A percentile compares a stretch with the other conserved stretches of the same genome.
Evolutionary conservation across 2,113 vertebrate species (phyloP).

Genomic region (Campylomormyrus numenius): DNA sequence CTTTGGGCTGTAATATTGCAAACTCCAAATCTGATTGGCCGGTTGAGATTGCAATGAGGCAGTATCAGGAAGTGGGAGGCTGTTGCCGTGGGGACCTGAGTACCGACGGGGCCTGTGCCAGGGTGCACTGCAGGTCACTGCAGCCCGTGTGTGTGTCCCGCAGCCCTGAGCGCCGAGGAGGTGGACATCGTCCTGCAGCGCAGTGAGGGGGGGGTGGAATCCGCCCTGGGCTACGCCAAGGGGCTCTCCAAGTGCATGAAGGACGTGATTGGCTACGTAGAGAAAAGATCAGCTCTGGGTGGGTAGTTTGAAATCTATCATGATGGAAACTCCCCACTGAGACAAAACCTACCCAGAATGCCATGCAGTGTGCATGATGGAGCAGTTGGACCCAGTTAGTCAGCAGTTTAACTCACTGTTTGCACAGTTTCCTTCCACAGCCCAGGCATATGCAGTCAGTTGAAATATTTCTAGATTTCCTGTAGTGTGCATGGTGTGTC

Average conservation of each 20-base stretch:
- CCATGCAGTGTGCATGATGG: not conserved
- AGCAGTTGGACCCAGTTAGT: not conserved
- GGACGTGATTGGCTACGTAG: constrained; percentile 80
- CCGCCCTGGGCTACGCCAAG: constrained; percentile 80
- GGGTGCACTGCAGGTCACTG: not conserved
- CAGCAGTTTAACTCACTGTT: not conserved
- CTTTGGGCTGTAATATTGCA: not conserved
- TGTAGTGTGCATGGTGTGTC: not conserved
- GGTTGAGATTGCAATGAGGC: not conserved
- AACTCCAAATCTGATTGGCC: not conserved
- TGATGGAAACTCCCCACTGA: not conserved
- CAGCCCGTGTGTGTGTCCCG: constrained; percentile 22
- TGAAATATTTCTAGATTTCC: not conserved
- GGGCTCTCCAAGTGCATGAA: constrained; percentile 92
- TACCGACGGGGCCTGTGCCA: no score
- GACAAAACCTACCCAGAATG: not conserved
- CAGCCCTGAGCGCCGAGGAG: constrained; percentile 60
- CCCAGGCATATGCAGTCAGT: not conserved
- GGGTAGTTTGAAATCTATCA: constrained; percentile 26
- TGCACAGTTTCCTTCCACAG: not conserved
- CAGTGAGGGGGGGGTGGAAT: constrained; percentile 82
- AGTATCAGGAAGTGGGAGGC: not conserved
- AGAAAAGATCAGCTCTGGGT: constrained; percentile 78
- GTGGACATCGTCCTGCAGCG: constrained; percentile 84
- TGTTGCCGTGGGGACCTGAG: not conserved